phyloP scores from a whole-genome alignment of 1,140 invertebrate species.

The Battus philenor region DNA sequence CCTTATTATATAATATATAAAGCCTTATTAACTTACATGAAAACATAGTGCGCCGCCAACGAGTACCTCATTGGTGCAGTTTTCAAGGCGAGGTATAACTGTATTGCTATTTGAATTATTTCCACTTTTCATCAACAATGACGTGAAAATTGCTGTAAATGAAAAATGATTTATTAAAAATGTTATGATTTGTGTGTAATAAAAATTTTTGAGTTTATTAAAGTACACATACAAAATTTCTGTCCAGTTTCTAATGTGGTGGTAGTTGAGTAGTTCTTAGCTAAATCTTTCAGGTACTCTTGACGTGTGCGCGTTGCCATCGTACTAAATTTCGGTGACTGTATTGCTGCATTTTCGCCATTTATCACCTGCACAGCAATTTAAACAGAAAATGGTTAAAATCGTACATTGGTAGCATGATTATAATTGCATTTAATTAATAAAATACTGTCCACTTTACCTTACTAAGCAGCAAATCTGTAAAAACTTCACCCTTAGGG shows the following conservation, averaged over 20 bases:
- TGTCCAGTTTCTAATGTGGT: conserved; percentile 90
- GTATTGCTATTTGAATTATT: conserved; percentile 50
- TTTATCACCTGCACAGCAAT: conserved; percentile 83
- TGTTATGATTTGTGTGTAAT: too few relatives aligned
- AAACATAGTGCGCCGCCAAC: conserved; percentile 66
- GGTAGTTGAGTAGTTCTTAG: conserved; percentile 89
- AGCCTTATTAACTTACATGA: conserved; percentile 64
- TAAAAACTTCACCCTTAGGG: conserved; percentile 92
- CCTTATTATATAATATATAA: too few relatives aligned
- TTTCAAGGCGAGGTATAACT: conserved; percentile 40
- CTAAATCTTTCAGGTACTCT: conserved; percentile 95
- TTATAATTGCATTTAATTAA: too few relatives aligned
- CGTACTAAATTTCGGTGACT: conserved; percentile 96
- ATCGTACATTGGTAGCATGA: too few relatives aligned
- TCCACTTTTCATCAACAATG: conserved; percentile 62
- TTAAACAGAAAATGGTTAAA: background rate
- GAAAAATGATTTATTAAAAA: conserved; percentile 9
- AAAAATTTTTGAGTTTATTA: too few relatives aligned
- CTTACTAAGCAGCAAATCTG: conserved; percentile 96
- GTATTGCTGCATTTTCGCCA: conserved; percentile 97
- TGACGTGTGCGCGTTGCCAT: conserved; percentile 97
- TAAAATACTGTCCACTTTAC: conserved; percentile 72
- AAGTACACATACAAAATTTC: conserved; percentile 89
- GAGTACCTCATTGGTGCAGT: conserved; percentile 53
- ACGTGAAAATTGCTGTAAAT: conserved; percentile 69